Base-by-base conservation (phyloP, 2,113 vertebrate genomes). In the Sterna hirundo region DNA sequence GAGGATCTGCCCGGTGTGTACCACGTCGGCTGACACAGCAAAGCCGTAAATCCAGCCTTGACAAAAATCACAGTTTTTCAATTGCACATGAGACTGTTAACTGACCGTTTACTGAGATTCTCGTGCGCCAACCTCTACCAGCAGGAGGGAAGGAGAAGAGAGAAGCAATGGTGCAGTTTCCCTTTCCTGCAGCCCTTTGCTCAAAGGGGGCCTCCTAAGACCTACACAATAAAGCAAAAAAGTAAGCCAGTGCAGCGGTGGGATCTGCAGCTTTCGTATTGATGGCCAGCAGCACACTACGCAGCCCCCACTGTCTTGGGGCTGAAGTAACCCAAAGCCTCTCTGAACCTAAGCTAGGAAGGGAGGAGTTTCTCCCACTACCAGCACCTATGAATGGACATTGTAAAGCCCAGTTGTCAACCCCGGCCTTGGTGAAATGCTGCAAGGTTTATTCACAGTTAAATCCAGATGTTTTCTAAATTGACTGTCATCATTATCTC, bases 91-190 rank as follows among this genome's bases (percentile, higher is more conserved):
- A 32, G 30, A 21, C 22, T 22, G 47, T 54, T 15, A 66, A 26
- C 5, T 66, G 85, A 34, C 36, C 11, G 13, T 40, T 62, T 29
- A 54, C 40, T 27, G 55, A 75, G 51, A 21, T 70, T 61, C 60
- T 49, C 0, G 0, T 16, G 44, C 46, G 44, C 36, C 5, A 10
- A 1, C 16, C 15, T 57, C 64, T 25, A 30, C 60, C 25, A 34
- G 55, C 34, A 34, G 57, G 71, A 72, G 26, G 34, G 26, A 46
- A 71, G 38, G 62, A 55, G 42, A 69, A 69, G 49, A 61, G 4
- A 65, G 38, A 82, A 75, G 17, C 10, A 69, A 15, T 21, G 27
- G 30, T 6, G 42, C 17, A 29, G 30, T 5, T 69, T 13, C 19
- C 16, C n/a, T 61, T 72, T 65, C 29, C 62, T 61, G 44, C 36